Evolutionary conservation across 2,888 invertebrate species (phyloP), one percentile per base, ranked within the genome.

Genomic region (Phengaris alcon): DNA sequence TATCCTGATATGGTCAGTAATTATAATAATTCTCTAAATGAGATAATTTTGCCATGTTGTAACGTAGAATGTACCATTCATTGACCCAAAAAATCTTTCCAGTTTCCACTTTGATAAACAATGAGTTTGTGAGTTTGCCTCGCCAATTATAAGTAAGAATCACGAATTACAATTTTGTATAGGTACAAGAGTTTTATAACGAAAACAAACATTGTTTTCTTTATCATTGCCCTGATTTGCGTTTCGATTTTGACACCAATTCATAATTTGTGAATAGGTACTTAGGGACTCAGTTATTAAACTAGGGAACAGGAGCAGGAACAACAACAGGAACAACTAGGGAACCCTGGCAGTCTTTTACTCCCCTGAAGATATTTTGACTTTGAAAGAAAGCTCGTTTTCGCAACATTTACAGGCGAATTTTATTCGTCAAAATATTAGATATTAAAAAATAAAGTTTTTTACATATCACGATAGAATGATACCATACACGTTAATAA

Each of bases 31-130:
- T 64, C 22, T 64, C 22, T 22, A 64, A 64, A 64, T 64, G 64
- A 13, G 35, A 64, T 35, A 35, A 64, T 64, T 64, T 64, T 64
- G 35, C 10, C 35, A 64, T 6, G 35, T 44, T 35, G 35, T 64
- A 6, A 12, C 35, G 64, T 10, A 64, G 64, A 64, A 64, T 64
- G 10, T 12, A 44, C 35, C 12, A 64, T 64, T 64, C 35, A 35
- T 35, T 64, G 64, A 64, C 64, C 35, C 12, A 64, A 64, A 64
- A 64, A 64, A 64, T 6, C 35, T 64, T 44, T 64, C 64, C 64
- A 35, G 35, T 64, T 35, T 64, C 12, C 6, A 64, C 35, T 64
- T 44, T 64, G 7, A 35, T 64, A 64, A 64, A 13, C 13, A 64
- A 64, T 64, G 12, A n/a, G n/a, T n/a, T 64, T 35, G 64, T 64